Percentiles rank a stretch among this genome's conserved stretches.
These are phyloP conservation scores for Diaprepes abbreviatus DNA, from an alignment of 2,888 invertebrate species.

Conservation along the genomic window DNA sequence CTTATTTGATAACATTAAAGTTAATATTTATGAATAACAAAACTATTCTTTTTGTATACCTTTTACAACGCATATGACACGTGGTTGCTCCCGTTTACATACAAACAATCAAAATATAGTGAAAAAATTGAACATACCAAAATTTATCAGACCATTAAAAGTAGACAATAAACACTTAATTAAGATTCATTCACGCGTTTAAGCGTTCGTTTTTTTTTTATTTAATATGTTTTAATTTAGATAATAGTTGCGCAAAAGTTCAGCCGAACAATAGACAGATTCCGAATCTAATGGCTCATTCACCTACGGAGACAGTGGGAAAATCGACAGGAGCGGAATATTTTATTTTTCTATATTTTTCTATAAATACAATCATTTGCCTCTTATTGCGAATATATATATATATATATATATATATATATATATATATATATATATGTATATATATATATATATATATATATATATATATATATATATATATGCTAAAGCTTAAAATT, in stretches of 20 bases:
- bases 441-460: too few relatives aligned
- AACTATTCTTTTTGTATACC: too few relatives aligned
- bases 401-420: too few relatives aligned
- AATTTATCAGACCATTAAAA: slow-evolving; percentile 32
- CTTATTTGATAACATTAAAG: too few relatives aligned
- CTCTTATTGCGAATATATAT: too few relatives aligned
- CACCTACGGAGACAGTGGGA: slow-evolving; percentile 17
- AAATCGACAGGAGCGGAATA: slow-evolving; percentile 1
- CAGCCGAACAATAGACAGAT: slow-evolving; percentile 15
- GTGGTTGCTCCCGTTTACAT: slow-evolving; percentile 1
- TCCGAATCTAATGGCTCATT: slow-evolving; percentile 31
- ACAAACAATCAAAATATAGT: background rate
- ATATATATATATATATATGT: too few relatives aligned
- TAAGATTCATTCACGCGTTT: slow-evolving; percentile 27
- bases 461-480: too few relatives aligned
- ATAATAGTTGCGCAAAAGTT: slow-evolving; percentile 19
- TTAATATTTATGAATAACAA: too few relatives aligned
- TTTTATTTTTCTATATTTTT: too few relatives aligned
- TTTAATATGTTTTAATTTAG: slow-evolving; percentile 12
- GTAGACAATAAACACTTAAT: slow-evolving; percentile 26
- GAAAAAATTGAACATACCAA: slow-evolving; percentile 21
- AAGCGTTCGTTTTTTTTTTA: slow-evolving; percentile 26
- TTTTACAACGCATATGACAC: too few relatives aligned
- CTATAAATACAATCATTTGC: too few relatives aligned
- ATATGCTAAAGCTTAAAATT: too few relatives aligned